Evolutionary conservation across 2,888 invertebrate species (phyloP).

Genomic region (Lycophotia porphyrea): DNA sequence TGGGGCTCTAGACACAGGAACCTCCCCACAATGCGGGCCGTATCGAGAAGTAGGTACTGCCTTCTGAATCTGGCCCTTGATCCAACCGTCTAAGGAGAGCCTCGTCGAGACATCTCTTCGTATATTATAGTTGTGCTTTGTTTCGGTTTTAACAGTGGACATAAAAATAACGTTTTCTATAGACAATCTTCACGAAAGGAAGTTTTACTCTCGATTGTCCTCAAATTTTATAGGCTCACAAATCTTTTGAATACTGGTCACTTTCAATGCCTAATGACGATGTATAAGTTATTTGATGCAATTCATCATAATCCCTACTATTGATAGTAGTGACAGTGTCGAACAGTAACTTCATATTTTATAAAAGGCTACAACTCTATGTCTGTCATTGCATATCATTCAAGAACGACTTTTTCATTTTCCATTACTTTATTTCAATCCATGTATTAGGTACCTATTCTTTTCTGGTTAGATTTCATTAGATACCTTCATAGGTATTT

Average conservation of each 20-base stretch:
- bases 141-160: not conserved
- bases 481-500: not conserved
- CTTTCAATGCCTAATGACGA: not conserved
- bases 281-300: not conserved
- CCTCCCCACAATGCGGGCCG: not conserved
- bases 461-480: not conserved
- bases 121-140: not conserved
- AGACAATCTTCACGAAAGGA: not conserved
- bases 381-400: not conserved
- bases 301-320: not conserved
- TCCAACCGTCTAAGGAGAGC: not conserved
- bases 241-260: not conserved
- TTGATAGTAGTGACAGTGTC: not conserved
- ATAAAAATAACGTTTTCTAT: not conserved
- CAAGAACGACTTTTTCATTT: not conserved
- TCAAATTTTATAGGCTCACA: too few relatives aligned
- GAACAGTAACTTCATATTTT: not conserved
- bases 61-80: not conserved
- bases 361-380: not conserved
- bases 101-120: not conserved
- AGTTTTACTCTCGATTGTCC: not conserved
- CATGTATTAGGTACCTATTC: not conserved
- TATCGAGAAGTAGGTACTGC: not conserved
- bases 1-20: not conserved
- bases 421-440: not conserved